A percentile compares a stretch with the other conserved stretches of the same genome.
Evolutionary conservation across 2,113 vertebrate genomes (phyloP).

Genomic region (Ailurus styani): DNA sequence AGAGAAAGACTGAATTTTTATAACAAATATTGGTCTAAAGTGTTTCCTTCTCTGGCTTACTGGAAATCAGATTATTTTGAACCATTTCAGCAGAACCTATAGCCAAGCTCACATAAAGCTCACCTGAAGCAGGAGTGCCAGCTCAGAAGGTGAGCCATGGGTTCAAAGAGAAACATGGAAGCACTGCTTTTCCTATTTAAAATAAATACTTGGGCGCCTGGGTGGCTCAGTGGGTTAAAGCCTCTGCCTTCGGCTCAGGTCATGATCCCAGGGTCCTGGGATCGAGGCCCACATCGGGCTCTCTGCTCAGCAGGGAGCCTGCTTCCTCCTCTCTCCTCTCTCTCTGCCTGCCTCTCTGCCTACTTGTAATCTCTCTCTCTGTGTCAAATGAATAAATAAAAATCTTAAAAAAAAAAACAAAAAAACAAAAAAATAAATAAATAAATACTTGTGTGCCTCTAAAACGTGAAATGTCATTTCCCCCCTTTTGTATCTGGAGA

Average conservation of each 20-base stretch:
- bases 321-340: too few relatives aligned
- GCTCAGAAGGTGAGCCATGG: not conserved
- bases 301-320: too few relatives aligned
- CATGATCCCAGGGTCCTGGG: too few relatives aligned
- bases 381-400: too few relatives aligned
- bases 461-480: too few relatives aligned
- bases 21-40: conserved; percentile 61
- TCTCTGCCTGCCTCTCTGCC: too few relatives aligned
- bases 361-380: too few relatives aligned
- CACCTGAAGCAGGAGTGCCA: not conserved
- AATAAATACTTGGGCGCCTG: not conserved
- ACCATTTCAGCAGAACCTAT: not conserved
- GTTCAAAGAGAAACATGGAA: not conserved
- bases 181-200: not conserved
- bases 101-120: not conserved
- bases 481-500: not conserved
- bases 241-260: too few relatives aligned
- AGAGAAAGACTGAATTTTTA: conserved; percentile 62
- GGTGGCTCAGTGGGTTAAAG: too few relatives aligned
- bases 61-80: conserved; percentile 19
- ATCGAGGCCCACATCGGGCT: too few relatives aligned
- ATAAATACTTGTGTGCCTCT: not conserved
- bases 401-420: too few relatives aligned
- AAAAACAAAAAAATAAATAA: too few relatives aligned
- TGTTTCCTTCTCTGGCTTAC: conserved; percentile 54